Evolutionary conservation across 2,797 vertebrate genomes (phyloP).

Genomic region (Stomatorhinus walkeri): DNA sequence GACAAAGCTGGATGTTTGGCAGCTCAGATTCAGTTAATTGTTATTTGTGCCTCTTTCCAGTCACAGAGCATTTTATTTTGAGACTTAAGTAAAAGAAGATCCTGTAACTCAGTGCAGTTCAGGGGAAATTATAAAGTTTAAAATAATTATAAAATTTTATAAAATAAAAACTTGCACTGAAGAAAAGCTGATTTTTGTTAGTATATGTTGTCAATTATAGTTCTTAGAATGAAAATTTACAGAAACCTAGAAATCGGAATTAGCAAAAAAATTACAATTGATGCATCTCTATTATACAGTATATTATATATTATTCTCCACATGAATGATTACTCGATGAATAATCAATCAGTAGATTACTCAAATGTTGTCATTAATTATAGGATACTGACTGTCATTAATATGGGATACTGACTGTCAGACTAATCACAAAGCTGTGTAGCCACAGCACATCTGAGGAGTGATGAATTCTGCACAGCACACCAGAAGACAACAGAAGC

Average conservation of each 20-base stretch:
- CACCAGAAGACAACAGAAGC: neutral
- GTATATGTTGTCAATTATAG: neutral
- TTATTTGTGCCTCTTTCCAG: neutral
- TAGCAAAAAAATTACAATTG: neutral
- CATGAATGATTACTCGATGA: neutral
- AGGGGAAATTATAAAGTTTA: neutral
- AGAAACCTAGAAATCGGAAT: neutral
- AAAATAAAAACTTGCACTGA: neutral
- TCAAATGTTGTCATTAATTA: neutral
- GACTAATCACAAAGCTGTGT: neutral
- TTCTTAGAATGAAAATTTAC: neutral
- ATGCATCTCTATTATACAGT: neutral
- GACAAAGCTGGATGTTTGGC: too few relatives aligned
- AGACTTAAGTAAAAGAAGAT: neutral
- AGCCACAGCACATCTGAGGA: neutral
- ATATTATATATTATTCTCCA: neutral
- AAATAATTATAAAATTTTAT: too few relatives aligned
- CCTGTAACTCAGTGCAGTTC: neutral
- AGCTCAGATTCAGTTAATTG: neutral
- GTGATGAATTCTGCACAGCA: neutral
- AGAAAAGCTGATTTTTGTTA: neutral
- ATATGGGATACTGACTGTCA: neutral
- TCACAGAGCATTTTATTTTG: neutral
- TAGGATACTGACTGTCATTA: neutral
- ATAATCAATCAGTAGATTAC: neutral